phyloP scores from a whole-genome alignment of 2,888 invertebrate genomes.

The Trimorus sp. region DNA sequence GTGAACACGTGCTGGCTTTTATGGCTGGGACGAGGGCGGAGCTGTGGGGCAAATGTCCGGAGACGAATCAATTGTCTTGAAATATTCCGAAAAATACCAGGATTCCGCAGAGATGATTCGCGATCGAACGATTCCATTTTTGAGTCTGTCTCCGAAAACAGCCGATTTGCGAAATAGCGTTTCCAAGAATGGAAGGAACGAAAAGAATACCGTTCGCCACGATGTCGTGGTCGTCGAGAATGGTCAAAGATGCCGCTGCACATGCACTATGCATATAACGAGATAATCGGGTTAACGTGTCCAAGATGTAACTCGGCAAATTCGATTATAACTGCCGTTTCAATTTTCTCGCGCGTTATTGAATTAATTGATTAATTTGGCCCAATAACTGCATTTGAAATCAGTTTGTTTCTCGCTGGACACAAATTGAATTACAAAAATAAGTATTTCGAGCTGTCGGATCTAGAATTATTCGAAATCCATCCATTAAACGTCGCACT shows the following conservation, averaged over 20 bases:
- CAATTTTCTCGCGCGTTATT: slow-evolving; percentile 29
- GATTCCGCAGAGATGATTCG: too few species aligned
- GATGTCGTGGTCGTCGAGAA: too few species aligned
- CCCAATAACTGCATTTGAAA: slow-evolving; percentile 15
- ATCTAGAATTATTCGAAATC: slow-evolving; percentile 5
- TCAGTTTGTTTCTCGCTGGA: slow-evolving; percentile 3
- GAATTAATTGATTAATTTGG: slow-evolving; percentile 33
- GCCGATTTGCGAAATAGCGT: too few species aligned
- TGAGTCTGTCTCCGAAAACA: too few species aligned
- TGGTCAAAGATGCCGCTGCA: background rate
- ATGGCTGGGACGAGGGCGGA: background rate
- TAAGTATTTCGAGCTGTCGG: slow-evolving; percentile 8
- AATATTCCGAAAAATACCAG: too few species aligned
- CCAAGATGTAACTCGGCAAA: slow-evolving; percentile 45
- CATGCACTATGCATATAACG: slow-evolving; percentile 20
- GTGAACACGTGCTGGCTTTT: slow-evolving; percentile 24
- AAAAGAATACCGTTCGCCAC: too few species aligned
- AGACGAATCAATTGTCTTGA: background rate
- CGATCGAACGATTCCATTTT: too few species aligned
- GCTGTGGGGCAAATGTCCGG: background rate
- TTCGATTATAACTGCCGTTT: slow-evolving; percentile 42
- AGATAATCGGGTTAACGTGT: slow-evolving; percentile 34
- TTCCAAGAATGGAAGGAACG: too few species aligned
- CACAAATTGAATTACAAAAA: slow-evolving; percentile 13
- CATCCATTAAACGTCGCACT: background rate